Conservation (phyloP, 2,888 invertebrate species). For the Lumbricus terrestris region DNA sequence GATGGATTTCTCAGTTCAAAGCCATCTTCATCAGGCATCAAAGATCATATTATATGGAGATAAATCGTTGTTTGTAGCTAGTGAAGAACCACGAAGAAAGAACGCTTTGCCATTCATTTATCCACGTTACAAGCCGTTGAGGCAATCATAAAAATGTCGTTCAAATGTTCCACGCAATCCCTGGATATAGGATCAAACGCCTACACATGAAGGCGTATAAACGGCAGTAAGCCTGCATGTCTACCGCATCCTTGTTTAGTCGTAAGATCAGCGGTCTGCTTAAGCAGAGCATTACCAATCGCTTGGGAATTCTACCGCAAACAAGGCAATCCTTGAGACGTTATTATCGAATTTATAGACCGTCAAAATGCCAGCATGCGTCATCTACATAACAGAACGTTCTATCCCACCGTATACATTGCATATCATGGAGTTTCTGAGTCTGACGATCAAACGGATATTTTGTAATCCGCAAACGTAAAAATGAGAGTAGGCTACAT, state of each 20-base stretch:
- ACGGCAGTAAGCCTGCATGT: too few relatives aligned
- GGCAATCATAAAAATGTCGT: neutral
- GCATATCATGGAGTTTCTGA: neutral
- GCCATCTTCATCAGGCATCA: too few relatives aligned
- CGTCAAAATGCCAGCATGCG: neutral
- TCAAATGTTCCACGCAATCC: neutral
- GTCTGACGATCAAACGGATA: neutral
- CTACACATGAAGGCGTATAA: neutral
- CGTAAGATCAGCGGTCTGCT: neutral
- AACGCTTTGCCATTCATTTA: neutral
- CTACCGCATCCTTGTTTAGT: neutral
- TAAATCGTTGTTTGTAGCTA: too few relatives aligned
- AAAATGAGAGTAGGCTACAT: neutral
- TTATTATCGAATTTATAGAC: neutral
- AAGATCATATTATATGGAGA: too few relatives aligned
- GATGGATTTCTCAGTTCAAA: too few relatives aligned
- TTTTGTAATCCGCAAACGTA: neutral
- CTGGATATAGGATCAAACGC: neutral
- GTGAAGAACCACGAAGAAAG: too few relatives aligned
- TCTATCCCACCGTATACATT: neutral
- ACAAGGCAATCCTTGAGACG: neutral
- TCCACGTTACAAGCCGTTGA: neutral
- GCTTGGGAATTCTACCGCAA: constrained; percentile 3
- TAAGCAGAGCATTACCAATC: neutral
- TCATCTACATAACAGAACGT: neutral